phyloP scores from a whole-genome alignment of 1,140 invertebrate species.

The Drosophila biarmipes region DNA sequence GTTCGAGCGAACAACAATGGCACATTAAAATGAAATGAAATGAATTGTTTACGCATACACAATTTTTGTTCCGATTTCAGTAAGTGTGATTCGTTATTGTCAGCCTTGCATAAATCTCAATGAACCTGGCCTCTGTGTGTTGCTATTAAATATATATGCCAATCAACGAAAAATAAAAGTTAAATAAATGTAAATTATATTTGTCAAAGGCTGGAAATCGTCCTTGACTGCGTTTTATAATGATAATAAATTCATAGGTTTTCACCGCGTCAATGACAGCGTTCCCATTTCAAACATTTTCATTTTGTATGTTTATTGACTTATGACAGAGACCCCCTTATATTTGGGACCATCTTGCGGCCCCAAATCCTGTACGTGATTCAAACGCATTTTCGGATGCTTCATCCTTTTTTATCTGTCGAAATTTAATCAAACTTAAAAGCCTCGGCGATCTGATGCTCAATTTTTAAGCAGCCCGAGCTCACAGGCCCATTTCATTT shows the following conservation, averaged over 20 bases:
- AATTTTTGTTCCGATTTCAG: slow-evolving; percentile 37
- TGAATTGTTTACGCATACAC: slow-evolving; percentile 61
- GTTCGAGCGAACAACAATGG: slow-evolving; percentile 46
- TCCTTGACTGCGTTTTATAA: not conserved
- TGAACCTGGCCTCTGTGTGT: slow-evolving; percentile 13
- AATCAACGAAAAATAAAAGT: not conserved
- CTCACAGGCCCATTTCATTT: slow-evolving; percentile 4
- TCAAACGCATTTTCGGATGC: slow-evolving; percentile 21
- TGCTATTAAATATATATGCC: slow-evolving; percentile 35
- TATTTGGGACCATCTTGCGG: slow-evolving; percentile 22
- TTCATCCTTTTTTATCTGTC: slow-evolving; percentile 11
- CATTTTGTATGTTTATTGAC: slow-evolving; percentile 40
- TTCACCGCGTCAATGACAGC: not conserved
- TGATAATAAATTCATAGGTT: slow-evolving; percentile 12
- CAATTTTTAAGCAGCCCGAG: slow-evolving; percentile 11
- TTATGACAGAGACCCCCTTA: slow-evolving; percentile 20
- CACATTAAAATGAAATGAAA: slow-evolving; percentile 55
- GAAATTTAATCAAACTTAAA: slow-evolving; percentile 46
- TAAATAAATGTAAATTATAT: not conserved
- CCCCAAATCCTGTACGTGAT: slow-evolving; percentile 41
- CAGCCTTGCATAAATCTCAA: slow-evolving; percentile 34
- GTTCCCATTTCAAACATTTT: slow-evolving; percentile 7
- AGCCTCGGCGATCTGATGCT: slow-evolving; percentile 25
- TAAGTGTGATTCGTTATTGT: slow-evolving; percentile 48
- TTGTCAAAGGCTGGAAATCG: not conserved